Base-by-base conservation (phyloP, 2,113 vertebrate genomes). In the Oreochromis aureus region DNA sequence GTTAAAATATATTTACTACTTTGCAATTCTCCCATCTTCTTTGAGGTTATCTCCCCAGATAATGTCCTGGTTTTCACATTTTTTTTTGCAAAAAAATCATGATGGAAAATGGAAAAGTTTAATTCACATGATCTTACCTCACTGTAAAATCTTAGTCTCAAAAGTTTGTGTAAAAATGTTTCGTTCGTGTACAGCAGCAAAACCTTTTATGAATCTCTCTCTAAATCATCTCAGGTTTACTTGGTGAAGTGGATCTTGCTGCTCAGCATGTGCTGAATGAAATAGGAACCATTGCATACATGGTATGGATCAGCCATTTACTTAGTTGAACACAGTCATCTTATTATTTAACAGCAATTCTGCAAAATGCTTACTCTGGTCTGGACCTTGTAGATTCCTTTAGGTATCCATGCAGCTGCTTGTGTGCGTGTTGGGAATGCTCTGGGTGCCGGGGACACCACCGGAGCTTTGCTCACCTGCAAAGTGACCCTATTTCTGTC, bases 371-470 rank as follows among this genome's bases (percentile, higher is more conserved):
- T 10, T 10, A 12, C 6, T 55, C 9, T 24, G 4, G 3, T 15
- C 41, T 13, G 56, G 30, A 87, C 86, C 10, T 81, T 84, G 80
- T 91, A 99, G 98, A 95, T 98, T 82, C 97, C 97, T 59, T 78
- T 97, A 55, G 97, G 97, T 63, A 44, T 98, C 88, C 95, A 97
- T 0, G 97, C 96, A 85, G 97, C 97, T 2, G 95, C 90, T 2
- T 97, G 96, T 18, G 96, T 99, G 84, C 95, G 96, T 41, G 97
- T 98, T 82, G 98, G 98, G 34, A 98, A 97, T 2, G 97, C 97
- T 22, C 87, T 98, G 53, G 98, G 98, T 6, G 97, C 96, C 0
- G 98, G 97, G 13, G 59, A 98, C 41, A 96, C 94, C 0, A 7
- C 88, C 55, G 95, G 96, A 89, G 98, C 97, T 15, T 85, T 93